Evolutionary conservation across 2,888 invertebrate species (phyloP), one percentile per base, ranked within the genome.

Genomic region (Netelia inedita): DNA sequence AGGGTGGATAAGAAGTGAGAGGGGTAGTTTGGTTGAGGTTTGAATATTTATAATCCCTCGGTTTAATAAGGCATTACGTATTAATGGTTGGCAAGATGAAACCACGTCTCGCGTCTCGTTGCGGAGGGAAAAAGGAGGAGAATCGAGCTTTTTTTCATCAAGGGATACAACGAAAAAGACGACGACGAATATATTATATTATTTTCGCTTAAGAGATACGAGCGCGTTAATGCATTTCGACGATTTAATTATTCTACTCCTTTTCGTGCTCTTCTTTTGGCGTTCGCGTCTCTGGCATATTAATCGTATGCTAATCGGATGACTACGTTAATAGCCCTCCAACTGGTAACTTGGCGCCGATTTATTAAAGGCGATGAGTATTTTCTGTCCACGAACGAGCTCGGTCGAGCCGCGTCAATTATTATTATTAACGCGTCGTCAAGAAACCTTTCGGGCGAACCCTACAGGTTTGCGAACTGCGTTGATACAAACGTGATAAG

Each of bases 281-380:
- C 83, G 75, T 82, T 81, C 14, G 68, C 85, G 88, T 79, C 83
- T 83, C 78, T 86, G 87, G 90, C 89, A 90, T 90, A 89, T 92
- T 90, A 90, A 92, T 90, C 89, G 88, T 89, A 90, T 91, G 90
- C 88, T 90, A 90, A 91, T 91, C 89, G 86, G 88, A 86, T 87
- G 86, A 78, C 86, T 66, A 85, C 85, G 86, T 88, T 89, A 89
- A 89, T 89, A 87, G 86, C 87, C 80, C 19, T 8, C 74, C 85
- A 35, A 35, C 35, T 71, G 82, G 79, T 84, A 86, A 79, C 71
- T 83, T 81, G 81, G 82, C 82, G 82, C 80, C 80, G 81, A 86
- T 88, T 87, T 86, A 88, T 87, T 85, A 87, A 68, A 83, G 76
- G 69, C 61, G 74, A 19, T 55, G 28, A 69, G 71, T 53, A 68